phyloP scores from a whole-genome alignment of 2,888 invertebrate species.

The Microctonus hyperodae region DNA sequence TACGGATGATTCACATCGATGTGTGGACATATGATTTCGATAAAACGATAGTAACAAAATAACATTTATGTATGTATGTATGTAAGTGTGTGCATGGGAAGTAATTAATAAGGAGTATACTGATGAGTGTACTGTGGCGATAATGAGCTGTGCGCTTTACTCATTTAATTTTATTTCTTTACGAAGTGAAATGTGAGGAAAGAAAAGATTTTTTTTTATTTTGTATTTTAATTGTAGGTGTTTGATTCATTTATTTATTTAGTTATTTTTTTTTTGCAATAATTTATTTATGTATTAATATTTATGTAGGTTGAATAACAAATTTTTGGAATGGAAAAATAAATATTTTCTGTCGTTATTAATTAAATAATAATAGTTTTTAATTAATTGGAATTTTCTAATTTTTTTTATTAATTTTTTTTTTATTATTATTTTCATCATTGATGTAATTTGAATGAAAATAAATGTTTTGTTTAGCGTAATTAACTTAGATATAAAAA shows the following conservation, averaged over 20 bases:
- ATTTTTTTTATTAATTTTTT: no score
- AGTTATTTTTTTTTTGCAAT: not conserved
- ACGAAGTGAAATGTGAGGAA: not conserved
- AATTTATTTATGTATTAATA: not conserved
- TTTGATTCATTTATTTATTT: no score
- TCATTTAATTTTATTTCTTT: not conserved
- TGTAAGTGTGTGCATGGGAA: not conserved
- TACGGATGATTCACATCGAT: slow-evolving; percentile 20
- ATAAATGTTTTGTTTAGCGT: no score
- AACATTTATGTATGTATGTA: not conserved
- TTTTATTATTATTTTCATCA: no score
- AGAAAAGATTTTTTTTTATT: not conserved
- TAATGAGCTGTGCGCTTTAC: not conserved
- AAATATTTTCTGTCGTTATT: no score
- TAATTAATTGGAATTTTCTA: no score
- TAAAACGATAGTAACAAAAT: not conserved
- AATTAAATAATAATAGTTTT: no score
- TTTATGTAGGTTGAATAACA: no score
- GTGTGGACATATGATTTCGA: slow-evolving; percentile 12
- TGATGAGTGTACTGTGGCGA: not conserved
- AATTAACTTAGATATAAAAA: no score
- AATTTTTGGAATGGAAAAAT: no score
- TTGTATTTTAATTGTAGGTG: no score
- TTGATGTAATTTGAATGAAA: no score
- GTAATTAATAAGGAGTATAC: not conserved